Base-by-base conservation (phyloP, 2,888 invertebrate species). In the Muscina levida region DNA sequence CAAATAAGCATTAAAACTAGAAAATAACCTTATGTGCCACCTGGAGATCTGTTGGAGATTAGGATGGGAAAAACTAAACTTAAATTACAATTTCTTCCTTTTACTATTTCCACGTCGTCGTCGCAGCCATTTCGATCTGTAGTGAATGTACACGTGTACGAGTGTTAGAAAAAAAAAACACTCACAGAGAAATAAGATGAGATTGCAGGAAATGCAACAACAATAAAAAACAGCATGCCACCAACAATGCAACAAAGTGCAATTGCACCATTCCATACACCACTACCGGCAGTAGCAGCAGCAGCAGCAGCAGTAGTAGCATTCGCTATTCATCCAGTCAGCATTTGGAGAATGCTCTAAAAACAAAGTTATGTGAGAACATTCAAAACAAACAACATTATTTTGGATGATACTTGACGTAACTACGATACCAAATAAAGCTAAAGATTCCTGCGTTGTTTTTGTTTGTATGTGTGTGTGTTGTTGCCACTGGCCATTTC, bases 361-460 rank as follows among this genome's bases (percentile, higher is more conserved):
- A n/a, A 70, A 62, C 31, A 71, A 66, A 76, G 24, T 71, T 46
- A 48, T 76, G 76, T 76, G 71, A 76, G 76, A 76, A 76, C 65
- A 65, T 76, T 26, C 22, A 17, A 65, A 76, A 56, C 56, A 71
- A 71, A 76, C 62, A 65, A 31, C 46, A 62, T 56, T 65, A 46
- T 53, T 53, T 65, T 65, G 31, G 17, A 42, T 62, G 62, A 62
- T 62, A 42, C 42, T 62, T 37, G 42, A 13, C 13, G 62, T 42
- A 62, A 62, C 59, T 39, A 1, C 53, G 10, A 10, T 53, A 53
- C 24, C 51, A 24, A 53, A 22, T 44, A 22, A 3, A 11, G 24
- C 31, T 31, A 31, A 31, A 31, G 31, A 31, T 31, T 31, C n/a
- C n/a, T n/a, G n/a, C n/a, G n/a, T n/a, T 31, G 31, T 31, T 31